phyloP scores from a whole-genome alignment of 2,113 vertebrate genomes.

The Otus sunia region DNA sequence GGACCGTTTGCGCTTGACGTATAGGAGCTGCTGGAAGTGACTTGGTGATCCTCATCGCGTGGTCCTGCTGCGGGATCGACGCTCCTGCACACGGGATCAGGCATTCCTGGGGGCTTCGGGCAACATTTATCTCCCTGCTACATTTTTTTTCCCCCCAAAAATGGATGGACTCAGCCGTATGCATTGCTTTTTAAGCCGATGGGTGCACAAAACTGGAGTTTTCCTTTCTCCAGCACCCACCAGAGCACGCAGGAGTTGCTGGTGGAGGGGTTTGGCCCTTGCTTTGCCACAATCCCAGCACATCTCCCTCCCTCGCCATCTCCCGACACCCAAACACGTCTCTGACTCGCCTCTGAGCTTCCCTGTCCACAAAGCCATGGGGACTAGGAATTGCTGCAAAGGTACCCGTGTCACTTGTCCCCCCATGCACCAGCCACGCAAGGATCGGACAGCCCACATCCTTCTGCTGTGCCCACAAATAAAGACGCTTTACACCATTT shows the following conservation, averaged over 20 bases:
- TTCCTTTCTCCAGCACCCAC: not conserved
- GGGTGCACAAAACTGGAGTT: not conserved
- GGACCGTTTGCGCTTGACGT: not conserved
- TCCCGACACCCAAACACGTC: not conserved
- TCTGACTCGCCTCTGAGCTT: not conserved
- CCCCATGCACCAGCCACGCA: fast-evolving
- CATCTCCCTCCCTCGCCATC: not conserved
- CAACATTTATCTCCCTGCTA: not conserved
- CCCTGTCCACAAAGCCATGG: not conserved
- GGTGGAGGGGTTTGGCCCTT: not conserved
- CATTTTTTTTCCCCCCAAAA: fast-evolving
- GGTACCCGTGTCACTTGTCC: fast-evolving
- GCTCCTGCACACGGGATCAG: fast-evolving
- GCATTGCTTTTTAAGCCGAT: not conserved
- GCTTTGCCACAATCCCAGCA: not conserved
- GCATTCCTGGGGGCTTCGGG: fast-evolving
- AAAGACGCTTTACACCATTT: not conserved
- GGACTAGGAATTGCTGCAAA: not conserved
- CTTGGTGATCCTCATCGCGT: not conserved
- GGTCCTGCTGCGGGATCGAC: not conserved
- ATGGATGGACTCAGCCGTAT: fast-evolving
- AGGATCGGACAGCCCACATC: fast-evolving
- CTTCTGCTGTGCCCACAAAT: not conserved
- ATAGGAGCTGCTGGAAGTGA: not conserved
- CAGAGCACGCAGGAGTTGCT: not conserved